Evolutionary conservation across 2,888 invertebrate species (phyloP).

Genomic region (Spialia ferax): DNA sequence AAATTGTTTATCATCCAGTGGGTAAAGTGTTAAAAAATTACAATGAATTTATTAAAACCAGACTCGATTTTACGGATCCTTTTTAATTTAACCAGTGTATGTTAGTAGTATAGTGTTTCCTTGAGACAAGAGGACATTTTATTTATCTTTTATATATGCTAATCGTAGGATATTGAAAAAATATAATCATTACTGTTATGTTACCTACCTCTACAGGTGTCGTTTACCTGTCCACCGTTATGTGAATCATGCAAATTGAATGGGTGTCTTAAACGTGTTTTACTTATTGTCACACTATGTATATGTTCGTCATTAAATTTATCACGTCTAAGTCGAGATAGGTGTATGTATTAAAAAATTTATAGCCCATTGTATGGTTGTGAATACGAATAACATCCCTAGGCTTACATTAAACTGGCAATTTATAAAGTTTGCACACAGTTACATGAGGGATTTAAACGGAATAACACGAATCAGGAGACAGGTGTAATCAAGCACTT

Average conservation of each 20-base stretch:
- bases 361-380: conserved; percentile 17
- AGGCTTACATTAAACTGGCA: conserved; percentile 28
- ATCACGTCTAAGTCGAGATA: conserved; percentile 9
- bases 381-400: conserved; percentile 34
- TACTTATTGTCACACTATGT: conserved; percentile 21
- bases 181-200: conserved; percentile 52
- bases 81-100: neutral
- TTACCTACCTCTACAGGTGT: conserved; percentile 49
- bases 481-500: conserved; percentile 32
- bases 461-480: conserved; percentile 27
- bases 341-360: conserved; percentile 41
- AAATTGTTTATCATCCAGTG: conserved; percentile 57
- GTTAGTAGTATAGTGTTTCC: neutral
- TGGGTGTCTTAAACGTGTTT: conserved; percentile 28
- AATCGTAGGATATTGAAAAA: conserved; percentile 46
- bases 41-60: conserved; percentile 57
- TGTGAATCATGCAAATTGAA: conserved; percentile 34
- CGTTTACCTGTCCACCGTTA: conserved; percentile 50
- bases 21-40: conserved; percentile 57
- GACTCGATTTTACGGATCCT: conserved; percentile 41
- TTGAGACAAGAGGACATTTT: conserved; percentile 23
- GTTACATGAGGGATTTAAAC: conserved; percentile 24
- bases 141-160: conserved; percentile 49
- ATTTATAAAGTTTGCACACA: conserved; percentile 28
- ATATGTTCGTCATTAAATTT: conserved; percentile 18